Conservation (phyloP, 2,113 vertebrate species). For the Sarotherodon lohbergeri region DNA sequence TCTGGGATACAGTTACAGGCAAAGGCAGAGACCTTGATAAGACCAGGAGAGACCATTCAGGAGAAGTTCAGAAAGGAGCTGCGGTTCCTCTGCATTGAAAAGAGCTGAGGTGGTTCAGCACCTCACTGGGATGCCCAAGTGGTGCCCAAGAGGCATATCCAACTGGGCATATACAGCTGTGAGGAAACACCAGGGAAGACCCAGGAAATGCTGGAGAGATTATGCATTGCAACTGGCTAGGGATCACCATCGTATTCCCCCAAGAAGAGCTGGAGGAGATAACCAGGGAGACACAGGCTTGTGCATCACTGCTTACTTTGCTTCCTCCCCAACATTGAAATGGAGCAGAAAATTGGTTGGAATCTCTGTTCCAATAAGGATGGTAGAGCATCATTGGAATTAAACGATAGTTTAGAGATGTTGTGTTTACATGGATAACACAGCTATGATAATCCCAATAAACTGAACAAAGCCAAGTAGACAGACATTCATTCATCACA, state of each 20-base stretch:
- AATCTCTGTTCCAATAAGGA: background rate
- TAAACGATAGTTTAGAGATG: background rate
- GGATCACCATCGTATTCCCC: background rate
- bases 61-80: background rate
- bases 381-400: background rate
- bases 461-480: background rate
- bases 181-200: background rate
- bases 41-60: background rate
- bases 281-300: background rate
- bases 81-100: background rate
- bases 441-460: background rate
- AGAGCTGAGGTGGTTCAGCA: background rate
- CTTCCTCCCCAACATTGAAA: background rate
- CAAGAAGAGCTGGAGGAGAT: background rate
- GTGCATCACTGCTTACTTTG: background rate
- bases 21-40: background rate
- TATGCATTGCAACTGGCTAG: background rate
- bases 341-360: background rate
- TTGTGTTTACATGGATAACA: background rate
- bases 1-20: background rate
- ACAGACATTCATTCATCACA: background rate
- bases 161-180: background rate
- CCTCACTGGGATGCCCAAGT: background rate
- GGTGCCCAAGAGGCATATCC: background rate
- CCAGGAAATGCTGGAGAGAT: background rate